phyloP scores from a whole-genome alignment of 2,888 invertebrate species.

The Platycheirus albimanus region DNA sequence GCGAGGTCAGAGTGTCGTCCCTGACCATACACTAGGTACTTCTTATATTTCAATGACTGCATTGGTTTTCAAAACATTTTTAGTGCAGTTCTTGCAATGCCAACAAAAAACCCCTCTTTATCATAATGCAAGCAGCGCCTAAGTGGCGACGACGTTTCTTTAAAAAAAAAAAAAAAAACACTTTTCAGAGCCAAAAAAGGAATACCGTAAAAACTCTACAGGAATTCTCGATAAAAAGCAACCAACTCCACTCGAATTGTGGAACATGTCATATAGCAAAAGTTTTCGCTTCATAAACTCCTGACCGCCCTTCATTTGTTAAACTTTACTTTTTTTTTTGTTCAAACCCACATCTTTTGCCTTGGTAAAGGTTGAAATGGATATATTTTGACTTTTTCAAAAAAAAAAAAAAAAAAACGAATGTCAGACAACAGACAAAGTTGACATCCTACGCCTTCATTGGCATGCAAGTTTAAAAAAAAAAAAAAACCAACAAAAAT shows the following conservation, averaged over 20 bases:
- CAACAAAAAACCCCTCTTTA: neutral
- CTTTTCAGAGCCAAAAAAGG: neutral
- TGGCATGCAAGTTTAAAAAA: conserved; percentile 29
- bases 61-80: neutral
- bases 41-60: no score
- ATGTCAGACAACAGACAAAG: neutral
- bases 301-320: conserved; percentile 9
- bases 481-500: conserved; percentile 20
- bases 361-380: conserved; percentile 30
- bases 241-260: conserved; percentile 26
- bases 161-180: no score
- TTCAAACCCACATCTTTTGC: conserved; percentile 11
- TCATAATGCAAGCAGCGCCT: conserved; percentile 8
- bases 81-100: neutral
- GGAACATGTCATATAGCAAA: conserved; percentile 39
- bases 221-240: conserved; percentile 34
- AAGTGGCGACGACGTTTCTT: conserved; percentile 35
- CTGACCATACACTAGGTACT: conserved; percentile 43
- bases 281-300: conserved; percentile 49
- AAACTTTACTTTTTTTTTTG: conserved; percentile 17
- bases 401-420: conserved; percentile 5
- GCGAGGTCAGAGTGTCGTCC: conserved; percentile 15
- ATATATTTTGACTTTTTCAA: conserved; percentile 45
- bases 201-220: neutral
- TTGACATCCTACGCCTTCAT: conserved; percentile 8